These are phyloP conservation scores for Brachionus calyciflorus DNA, from an alignment of 1,140 invertebrate species.

Conservation along the genomic window DNA sequence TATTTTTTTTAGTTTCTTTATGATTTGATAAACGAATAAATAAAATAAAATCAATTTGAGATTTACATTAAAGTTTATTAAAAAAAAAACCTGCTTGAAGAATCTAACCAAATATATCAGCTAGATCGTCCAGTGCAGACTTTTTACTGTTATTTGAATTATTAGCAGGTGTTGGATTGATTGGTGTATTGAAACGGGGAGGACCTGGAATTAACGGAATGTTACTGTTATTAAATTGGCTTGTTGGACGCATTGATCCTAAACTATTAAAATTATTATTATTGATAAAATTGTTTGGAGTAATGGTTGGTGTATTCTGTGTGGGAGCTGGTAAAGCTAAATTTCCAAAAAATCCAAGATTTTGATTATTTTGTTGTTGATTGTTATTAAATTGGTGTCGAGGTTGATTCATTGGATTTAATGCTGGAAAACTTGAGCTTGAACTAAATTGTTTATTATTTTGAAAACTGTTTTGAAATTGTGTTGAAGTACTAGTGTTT, in stretches of 20 bases:
- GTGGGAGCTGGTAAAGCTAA: conserved; percentile 15
- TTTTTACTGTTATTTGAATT: conserved; percentile 20
- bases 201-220: conserved; percentile 21
- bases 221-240: background rate
- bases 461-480: too few relatives aligned
- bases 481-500: background rate
- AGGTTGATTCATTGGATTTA: background rate
- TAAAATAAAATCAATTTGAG: background rate
- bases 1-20: too few relatives aligned
- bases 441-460: background rate
- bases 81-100: background rate
- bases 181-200: background rate
- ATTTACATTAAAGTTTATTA: background rate
- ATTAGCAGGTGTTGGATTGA: background rate
- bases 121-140: conserved; percentile 21
- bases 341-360: conserved; percentile 44
- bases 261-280: background rate
- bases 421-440: background rate
- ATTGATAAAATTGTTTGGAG: background rate
- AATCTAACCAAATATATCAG: conserved; percentile 34
- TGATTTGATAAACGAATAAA: too few relatives aligned
- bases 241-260: background rate
- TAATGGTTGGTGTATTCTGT: background rate
- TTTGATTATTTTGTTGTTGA: background rate
- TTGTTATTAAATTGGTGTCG: background rate